Evolutionary conservation across 2,888 invertebrate genomes (phyloP).

Genomic region (Melipona bicolor): DNA sequence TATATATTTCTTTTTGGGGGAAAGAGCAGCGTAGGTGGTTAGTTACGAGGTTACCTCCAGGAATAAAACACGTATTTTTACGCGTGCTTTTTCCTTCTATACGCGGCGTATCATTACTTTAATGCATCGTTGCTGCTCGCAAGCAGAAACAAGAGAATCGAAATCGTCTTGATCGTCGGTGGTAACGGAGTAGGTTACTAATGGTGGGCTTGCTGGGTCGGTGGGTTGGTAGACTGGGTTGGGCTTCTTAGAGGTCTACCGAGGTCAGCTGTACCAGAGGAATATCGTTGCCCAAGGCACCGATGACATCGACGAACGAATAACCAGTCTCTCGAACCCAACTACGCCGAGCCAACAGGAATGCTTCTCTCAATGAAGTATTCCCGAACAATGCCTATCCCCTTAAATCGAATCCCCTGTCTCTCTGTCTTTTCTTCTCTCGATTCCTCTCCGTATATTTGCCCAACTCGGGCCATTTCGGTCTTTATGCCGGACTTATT

Average conservation of each 20-base stretch:
- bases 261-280: conserved; percentile 80
- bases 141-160: conserved; percentile 69
- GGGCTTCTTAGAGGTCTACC: conserved; percentile 79
- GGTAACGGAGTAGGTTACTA: conserved; percentile 75
- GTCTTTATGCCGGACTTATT: neutral
- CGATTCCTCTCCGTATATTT: neutral
- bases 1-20: neutral
- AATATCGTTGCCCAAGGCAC: conserved; percentile 81
- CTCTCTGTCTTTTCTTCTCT: neutral
- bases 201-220: conserved; percentile 78
- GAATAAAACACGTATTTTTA: conserved; percentile 64
- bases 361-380: conserved; percentile 68
- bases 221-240: conserved; percentile 79
- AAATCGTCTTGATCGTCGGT: conserved; percentile 72
- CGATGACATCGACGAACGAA: conserved; percentile 82
- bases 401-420: conserved; percentile 44
- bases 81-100: conserved; percentile 50
- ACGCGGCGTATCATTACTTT: conserved; percentile 71
- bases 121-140: conserved; percentile 72
- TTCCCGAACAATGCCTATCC: conserved; percentile 61
- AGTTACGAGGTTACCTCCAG: neutral
- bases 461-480: conserved; percentile 84
- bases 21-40: conserved; percentile 42
- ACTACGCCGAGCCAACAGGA: conserved; percentile 48
- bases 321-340: conserved; percentile 73